phyloP scores from a whole-genome alignment of 2,797 vertebrate species.

The Glossophaga mutica region DNA sequence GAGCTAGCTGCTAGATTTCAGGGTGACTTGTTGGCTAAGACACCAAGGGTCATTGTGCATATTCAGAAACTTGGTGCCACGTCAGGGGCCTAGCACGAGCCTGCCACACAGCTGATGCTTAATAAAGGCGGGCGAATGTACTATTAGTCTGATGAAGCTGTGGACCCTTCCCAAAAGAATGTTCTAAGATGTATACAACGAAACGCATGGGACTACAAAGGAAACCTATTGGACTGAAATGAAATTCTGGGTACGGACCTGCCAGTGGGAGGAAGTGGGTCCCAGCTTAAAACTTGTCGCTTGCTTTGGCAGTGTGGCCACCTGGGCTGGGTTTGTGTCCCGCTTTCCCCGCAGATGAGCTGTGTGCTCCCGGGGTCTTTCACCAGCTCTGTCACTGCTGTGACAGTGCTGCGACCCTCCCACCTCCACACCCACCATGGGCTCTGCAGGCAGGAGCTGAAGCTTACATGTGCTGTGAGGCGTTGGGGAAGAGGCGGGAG shows the following conservation, averaged over 20 bases:
- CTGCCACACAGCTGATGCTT: rapidly evolving
- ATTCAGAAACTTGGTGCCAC: rapidly evolving
- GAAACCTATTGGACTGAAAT: rapidly evolving
- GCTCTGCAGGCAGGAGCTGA: background rate
- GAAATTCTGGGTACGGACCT: background rate
- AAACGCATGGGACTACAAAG: background rate
- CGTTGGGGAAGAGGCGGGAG: constrained; percentile 92
- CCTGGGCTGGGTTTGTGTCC: background rate
- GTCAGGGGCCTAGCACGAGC: background rate
- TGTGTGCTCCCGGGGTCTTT: background rate
- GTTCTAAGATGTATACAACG: background rate
- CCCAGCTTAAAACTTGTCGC: rapidly evolving
- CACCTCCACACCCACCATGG: rapidly evolving
- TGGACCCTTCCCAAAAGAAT: background rate
- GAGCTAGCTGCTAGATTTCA: background rate
- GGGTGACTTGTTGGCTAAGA: background rate
- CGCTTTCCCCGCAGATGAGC: background rate
- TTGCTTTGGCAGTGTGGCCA: background rate
- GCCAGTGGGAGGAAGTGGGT: rapidly evolving
- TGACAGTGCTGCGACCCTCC: background rate
- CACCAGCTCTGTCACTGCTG: rapidly evolving
- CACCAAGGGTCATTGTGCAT: background rate
- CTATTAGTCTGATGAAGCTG: background rate
- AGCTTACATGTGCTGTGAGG: constrained; percentile 97
- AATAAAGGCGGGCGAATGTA: too few relatives aligned